Conservation (phyloP, 2,797 vertebrate species). For the Microchirus variegatus region DNA sequence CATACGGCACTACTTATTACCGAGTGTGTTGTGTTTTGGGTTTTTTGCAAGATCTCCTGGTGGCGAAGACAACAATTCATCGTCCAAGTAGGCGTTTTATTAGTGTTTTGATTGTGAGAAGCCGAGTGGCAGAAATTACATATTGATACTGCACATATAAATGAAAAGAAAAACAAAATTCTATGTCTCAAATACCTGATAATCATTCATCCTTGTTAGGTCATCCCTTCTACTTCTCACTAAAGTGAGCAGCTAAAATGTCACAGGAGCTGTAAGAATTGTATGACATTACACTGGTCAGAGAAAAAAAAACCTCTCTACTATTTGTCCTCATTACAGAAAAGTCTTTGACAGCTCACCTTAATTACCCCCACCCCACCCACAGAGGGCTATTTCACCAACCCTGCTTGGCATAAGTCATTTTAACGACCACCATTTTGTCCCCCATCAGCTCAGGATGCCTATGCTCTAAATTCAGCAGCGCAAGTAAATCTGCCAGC, state of each 20-base stretch:
- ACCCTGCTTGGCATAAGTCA: conserved; percentile 71
- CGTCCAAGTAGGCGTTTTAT: too few species aligned
- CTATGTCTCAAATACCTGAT: neutral
- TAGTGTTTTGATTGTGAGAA: too few species aligned
- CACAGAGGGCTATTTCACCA: conserved; percentile 66
- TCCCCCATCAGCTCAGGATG: conserved; percentile 44
- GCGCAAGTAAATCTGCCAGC: conserved; percentile 78
- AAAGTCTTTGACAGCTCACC: conserved; percentile 59
- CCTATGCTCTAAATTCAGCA: conserved; percentile 69
- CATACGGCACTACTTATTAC: too few species aligned
- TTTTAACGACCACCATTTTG: conserved; percentile 74
- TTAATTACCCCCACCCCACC: conserved; percentile 60
- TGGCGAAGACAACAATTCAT: too few species aligned
- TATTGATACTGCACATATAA: too few species aligned
- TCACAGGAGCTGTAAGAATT: conserved; percentile 47
- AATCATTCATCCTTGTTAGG: conserved; percentile 1
- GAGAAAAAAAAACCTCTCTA: conserved; percentile 54
- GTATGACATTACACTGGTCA: conserved; percentile 26
- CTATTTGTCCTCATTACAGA: conserved; percentile 78
- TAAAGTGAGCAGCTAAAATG: conserved; percentile 37
- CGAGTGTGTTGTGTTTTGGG: too few species aligned
- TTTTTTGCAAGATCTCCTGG: too few species aligned
- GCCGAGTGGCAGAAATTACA: too few species aligned
- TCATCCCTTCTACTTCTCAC: neutral
- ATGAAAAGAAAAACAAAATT: too few species aligned